Base-by-base conservation (phyloP, 2,797 vertebrate genomes). In the Scolopax bukidnonensis region DNA sequence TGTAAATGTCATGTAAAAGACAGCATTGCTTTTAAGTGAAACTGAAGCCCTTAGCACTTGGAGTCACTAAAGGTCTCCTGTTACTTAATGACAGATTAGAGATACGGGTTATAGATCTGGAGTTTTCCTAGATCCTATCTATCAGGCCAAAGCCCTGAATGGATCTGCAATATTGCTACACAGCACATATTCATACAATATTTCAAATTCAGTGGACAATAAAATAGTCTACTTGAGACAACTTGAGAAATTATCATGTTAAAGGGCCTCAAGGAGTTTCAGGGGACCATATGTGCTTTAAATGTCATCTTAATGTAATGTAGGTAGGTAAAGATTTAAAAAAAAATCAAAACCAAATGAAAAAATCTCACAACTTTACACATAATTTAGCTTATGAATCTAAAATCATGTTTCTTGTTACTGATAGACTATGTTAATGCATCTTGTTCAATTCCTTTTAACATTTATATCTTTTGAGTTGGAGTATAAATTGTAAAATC, bases 401-500 rank as follows among this genome's bases (percentile, higher is more conserved):
- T 61, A 69, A 86, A 86, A 25, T 13, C 4, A 18, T 30, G 12
- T 70, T 65, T 40, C 9, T 41, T 76, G 4, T 51, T 85, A 82
- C 81, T 61, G 43, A 54, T 48, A 38, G 9, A 15, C 50, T 59
- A 48, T 28, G 28, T 50, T 81, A 88, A 85, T 5, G 3, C 18
- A 51, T 48, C 12, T 64, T 67, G 9, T 40, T 77, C 75, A 91
- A 43, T 65, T 43, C n/a, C n/a, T 96, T 47, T 79, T 54, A 36
- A 88, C 8, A 24, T 53, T 45, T 82, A n/a, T 87, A 13, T 45
- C 23, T n/a, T 41, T 41, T 69, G 47, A 69, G 12, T 50, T 94
- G 18, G 18, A 89, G 23, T 53, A 57, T 67, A 69, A 91, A 87
- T 57, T 90, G 51, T 30, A 85, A 95, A 92, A 88, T 64, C 48